phyloP scores from a whole-genome alignment of 2,797 vertebrate genomes.

The Coilia nasus region DNA sequence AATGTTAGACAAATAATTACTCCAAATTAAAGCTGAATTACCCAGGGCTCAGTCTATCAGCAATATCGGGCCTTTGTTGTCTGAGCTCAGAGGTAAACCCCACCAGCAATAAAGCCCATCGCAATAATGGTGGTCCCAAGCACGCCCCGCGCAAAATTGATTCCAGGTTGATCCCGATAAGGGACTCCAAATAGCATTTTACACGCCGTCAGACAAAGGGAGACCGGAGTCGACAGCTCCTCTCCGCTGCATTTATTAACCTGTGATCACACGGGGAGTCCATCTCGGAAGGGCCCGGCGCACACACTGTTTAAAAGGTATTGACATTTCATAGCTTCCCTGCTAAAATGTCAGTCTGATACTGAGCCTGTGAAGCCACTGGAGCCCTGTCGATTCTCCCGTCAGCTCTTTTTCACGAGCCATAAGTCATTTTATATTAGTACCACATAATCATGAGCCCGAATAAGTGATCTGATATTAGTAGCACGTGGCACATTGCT shows the following conservation, averaged over 20 bases:
- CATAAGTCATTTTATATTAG: not conserved
- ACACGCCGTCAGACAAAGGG: not conserved
- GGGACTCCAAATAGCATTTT: not conserved
- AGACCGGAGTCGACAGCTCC: constrained; percentile 22
- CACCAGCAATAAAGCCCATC: not conserved
- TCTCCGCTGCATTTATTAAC: constrained; percentile 43
- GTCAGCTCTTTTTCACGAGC: not conserved
- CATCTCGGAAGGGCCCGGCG: constrained; percentile 45
- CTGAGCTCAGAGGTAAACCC: not conserved
- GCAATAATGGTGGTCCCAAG: no score
- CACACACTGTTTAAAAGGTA: constrained; percentile 54
- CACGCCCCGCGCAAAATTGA: constrained; percentile 18
- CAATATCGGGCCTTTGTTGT: not conserved
- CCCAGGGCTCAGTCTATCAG: not conserved
- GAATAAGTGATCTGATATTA: no score
- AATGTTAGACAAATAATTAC: constrained; percentile 3
- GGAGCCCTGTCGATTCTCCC: not conserved
- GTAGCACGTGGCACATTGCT: no score
- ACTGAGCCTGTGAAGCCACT: constrained; percentile 18
- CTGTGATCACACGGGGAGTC: constrained; percentile 52
- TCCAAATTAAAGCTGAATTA: constrained; percentile 6
- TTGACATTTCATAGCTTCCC: constrained; percentile 27
- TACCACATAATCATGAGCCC: not conserved
- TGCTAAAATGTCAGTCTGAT: constrained; percentile 61
- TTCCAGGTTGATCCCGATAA: not conserved